Evolutionary conservation across 37 sponge, comb jelly and placozoan species (phyloP), one percentile per base, ranked within the genome.

Genomic region (Aplysina aerophoba): DNA sequence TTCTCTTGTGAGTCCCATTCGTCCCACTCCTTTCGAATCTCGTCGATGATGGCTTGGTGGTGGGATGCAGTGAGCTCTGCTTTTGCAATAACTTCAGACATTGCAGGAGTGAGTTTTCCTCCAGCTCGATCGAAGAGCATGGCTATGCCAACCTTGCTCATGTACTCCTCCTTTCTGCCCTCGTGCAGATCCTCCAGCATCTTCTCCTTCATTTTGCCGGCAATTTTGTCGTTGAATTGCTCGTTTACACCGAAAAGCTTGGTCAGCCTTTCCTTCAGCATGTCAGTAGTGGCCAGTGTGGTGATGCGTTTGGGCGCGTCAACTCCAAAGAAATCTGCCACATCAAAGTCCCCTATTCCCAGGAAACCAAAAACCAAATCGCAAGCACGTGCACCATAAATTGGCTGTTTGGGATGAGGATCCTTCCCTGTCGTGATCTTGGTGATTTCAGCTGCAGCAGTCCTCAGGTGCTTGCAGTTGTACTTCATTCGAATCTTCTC

Each of bases 91-190:
- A 65, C 88, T 0, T 88, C 83, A 0, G 79, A 25, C 93, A 96
- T 93, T 24, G 36, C 66, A 5, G 41, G 55, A 0, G 96, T 95
- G 0, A 92, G 83, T 28, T 87, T 67, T 0, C 96, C 96, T 25
- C 96, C 96, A 38, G 96, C 30, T 20, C 93, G 91, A 85, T 93
- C 96, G 65, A 89, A 96, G 54, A 96, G 59, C 21, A 89, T 15
- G 2, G 90, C 88, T 4, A 96, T 13, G 1, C 96, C 93, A 56
- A 67, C 82, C 12, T 80, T 31, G 58, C 96, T 96, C 86, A 84
- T 90, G 92, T 96, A 96, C 72, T 96, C 96, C 82, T 96, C 96
- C 77, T 92, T 91, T 55, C 89, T 54, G 2, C 91, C 88, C 2
- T 31, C 79, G 13, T 28, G 38, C 0, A 93, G 81, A 75, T 96